phyloP scores from a whole-genome alignment of 2,113 vertebrate genomes.

The Pterocles orientalis region DNA sequence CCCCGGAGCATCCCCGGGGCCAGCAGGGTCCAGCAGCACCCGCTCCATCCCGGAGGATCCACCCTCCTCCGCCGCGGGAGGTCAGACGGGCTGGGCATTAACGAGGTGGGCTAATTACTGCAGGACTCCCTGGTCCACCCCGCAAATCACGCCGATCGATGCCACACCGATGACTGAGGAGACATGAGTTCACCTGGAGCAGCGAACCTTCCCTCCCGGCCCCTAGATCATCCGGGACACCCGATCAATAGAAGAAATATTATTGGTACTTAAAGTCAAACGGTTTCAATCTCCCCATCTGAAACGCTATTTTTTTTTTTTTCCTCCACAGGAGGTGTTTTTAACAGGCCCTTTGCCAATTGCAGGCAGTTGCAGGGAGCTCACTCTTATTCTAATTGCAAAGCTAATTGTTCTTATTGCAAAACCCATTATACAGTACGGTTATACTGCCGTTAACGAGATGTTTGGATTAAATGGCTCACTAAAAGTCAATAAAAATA shows the following conservation, averaged over 20 bases:
- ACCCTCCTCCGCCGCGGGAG: rapidly evolving
- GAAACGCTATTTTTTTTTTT: neutral
- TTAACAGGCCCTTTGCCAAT: conserved; percentile 34
- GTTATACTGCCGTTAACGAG: conserved; percentile 81
- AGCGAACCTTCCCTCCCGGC: neutral
- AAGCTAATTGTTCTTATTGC: conserved; percentile 84
- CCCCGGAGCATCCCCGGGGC: rapidly evolving
- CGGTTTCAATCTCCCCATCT: neutral
- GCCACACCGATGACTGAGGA: neutral
- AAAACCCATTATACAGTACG: conserved; percentile 78
- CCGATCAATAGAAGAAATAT: neutral
- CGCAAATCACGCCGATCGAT: neutral
- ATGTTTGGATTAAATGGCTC: conserved; percentile 83
- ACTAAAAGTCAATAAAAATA: conserved; percentile 84
- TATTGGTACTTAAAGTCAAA: neutral
- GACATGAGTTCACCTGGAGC: neutral
- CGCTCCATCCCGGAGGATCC: too few relatives aligned
- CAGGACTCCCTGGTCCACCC: neutral
- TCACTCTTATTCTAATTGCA: conserved; percentile 80
- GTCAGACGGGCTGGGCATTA: neutral
- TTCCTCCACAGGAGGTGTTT: neutral
- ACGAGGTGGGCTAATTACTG: neutral
- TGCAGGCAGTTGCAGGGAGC: conserved; percentile 60
- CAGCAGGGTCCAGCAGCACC: neutral
- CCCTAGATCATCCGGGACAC: neutral